Base-by-base conservation (phyloP, 2,797 vertebrate species). In the Salarias fasciatus region DNA sequence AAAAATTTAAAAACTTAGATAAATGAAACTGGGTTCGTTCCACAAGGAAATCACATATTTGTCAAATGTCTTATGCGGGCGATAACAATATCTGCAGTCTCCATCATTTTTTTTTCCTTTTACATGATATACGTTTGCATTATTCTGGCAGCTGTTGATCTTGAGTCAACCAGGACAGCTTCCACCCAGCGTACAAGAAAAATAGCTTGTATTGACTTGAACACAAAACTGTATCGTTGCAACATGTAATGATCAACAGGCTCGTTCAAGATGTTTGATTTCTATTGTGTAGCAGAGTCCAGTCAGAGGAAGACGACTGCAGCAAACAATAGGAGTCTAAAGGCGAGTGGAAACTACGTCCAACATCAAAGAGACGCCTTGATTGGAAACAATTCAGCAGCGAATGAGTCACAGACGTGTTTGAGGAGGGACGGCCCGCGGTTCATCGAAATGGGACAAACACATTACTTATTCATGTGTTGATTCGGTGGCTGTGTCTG, bases 391-490 rank as follows among this genome's bases (percentile, higher is more conserved):
- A 80, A 70, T 63, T 64, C 18, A 51, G 65, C 51, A n/a, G 61
- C 72, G 77, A 88, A 80, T 84, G 72, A 86, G 74, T 84, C 77
- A 53, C 72, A 88, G 82, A 53, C 75, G 33, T 77, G 69, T 72
- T 80, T 74, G 64, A 65, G 69, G 60, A 77, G 77, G 64, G 70
- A 77, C 53, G 73, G 78, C 51, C 76, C 71, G 67, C 66, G 59
- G 63, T 84, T 85, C 79, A 62, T 79, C 37, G 14, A 90, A 88
- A 80, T 84, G 75, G 85, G 86, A 87, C 81, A 82, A 86, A 86
- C 80, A 77, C 18, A 89, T 89, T 56, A 86, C 86, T 86, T 83
- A 88, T 90, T 87, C 45, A 88, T 89, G 77, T 85, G 77, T 85
- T 87, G 79, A 84, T 85, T 77, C 63, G 44, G 63, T 73, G 63